These are phyloP conservation scores for Isichthys henryi DNA, from an alignment of 2,113 vertebrate genomes.

Conservation along the genomic window DNA sequence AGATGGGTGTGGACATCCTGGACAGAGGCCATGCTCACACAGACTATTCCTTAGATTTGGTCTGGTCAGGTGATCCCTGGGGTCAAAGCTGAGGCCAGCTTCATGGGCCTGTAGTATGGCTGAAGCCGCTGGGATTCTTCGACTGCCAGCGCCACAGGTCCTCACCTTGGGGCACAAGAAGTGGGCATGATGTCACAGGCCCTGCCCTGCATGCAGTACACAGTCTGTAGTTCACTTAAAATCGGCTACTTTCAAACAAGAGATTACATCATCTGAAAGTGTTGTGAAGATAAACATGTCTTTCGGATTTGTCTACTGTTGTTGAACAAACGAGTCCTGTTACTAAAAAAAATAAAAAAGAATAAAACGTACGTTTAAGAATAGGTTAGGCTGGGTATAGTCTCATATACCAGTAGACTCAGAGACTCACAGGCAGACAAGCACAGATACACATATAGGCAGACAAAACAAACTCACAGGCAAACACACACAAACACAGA, in stretches of 20 bases:
- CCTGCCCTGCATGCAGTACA: neutral
- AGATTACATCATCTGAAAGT: neutral
- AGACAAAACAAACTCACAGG: neutral
- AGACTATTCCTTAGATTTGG: neutral
- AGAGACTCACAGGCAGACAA: neutral
- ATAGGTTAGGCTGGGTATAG: neutral
- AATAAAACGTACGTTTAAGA: neutral
- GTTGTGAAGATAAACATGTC: neutral
- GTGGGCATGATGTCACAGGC: neutral
- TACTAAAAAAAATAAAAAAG: neutral
- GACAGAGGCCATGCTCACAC: neutral
- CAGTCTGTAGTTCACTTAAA: neutral
- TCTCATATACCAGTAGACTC: neutral
- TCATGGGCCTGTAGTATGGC: constrained; percentile 42
- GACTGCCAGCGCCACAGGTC: constrained; percentile 96
- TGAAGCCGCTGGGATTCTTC: constrained; percentile 82
- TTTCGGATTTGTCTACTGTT: neutral
- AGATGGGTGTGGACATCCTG: neutral
- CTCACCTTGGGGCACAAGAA: constrained; percentile 63
- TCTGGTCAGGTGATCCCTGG: constrained; percentile 12
- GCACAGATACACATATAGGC: neutral
- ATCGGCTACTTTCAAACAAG: neutral
- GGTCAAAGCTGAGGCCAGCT: neutral
- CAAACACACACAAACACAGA: neutral
- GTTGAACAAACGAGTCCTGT: neutral